phyloP scores from a whole-genome alignment of 1,140 invertebrate genomes.

The Heterodera schachtii region DNA sequence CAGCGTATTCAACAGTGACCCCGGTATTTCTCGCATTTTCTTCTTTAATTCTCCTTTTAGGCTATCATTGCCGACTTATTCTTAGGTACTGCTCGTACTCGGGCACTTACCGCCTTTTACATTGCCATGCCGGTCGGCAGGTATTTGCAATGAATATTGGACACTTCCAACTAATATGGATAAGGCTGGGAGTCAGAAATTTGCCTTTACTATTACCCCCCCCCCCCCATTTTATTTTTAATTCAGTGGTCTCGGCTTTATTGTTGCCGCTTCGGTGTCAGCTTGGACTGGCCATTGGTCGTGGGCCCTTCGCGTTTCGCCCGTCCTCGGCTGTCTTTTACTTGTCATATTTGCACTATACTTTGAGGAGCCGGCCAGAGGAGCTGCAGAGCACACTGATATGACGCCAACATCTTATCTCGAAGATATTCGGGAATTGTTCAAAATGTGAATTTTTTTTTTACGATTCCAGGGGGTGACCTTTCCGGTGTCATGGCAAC shows the following conservation, averaged over 20 bases:
- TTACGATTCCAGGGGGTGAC: no score
- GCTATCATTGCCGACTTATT: slow-evolving; percentile 94
- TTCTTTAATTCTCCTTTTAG: no score
- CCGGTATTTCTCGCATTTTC: slow-evolving; percentile 73
- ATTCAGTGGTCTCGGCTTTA: slow-evolving; percentile 82
- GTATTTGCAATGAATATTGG: slow-evolving; percentile 12
- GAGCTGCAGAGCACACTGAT: slow-evolving; percentile 22
- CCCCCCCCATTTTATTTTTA: neutral
- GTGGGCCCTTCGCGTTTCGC: slow-evolving; percentile 83
- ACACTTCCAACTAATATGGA: no score
- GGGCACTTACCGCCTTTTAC: slow-evolving; percentile 94
- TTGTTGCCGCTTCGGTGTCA: slow-evolving; percentile 82
- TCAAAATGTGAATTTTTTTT: slow-evolving; percentile 32
- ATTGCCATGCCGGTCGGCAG: slow-evolving; percentile 98
- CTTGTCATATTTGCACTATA: slow-evolving; percentile 75
- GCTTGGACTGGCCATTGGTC: slow-evolving; percentile 74
- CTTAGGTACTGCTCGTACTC: slow-evolving; percentile 72
- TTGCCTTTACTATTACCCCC: no score
- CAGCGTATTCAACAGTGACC: slow-evolving; percentile 92
- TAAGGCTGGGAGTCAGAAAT: no score
- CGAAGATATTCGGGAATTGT: slow-evolving; percentile 53
- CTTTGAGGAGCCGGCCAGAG: slow-evolving; percentile 79
- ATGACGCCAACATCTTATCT: slow-evolving; percentile 30
- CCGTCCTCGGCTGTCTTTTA: slow-evolving; percentile 80
- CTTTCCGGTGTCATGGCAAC: no score